Base-by-base conservation (phyloP, 1,140 invertebrate genomes). In the Macrostomum lignano region DNA sequence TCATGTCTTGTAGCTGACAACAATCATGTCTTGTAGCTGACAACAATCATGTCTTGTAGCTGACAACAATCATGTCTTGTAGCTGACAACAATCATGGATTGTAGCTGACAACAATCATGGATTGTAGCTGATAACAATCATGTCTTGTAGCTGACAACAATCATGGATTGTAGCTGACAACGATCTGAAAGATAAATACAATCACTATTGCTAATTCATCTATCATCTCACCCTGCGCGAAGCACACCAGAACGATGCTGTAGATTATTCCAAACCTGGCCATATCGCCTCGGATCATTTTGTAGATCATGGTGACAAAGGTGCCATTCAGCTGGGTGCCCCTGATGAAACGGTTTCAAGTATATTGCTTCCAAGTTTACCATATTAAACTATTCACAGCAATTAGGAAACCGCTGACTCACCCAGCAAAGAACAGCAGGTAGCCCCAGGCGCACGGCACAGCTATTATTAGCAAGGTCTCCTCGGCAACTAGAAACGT, bases 341-440 rank as follows among this genome's bases (percentile, higher is more conserved):
- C 79, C 17, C 84, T 93, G 60, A 31, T 64, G 61, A 17, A 35
- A n/a, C n/a, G n/a, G n/a, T n/a, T n/a, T n/a, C n/a, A n/a, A n/a
- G n/a, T n/a, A n/a, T n/a, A n/a, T n/a, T n/a, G n/a, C n/a, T n/a
- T n/a, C n/a, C n/a, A n/a, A n/a, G n/a, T n/a, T n/a, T n/a, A n/a
- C n/a, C n/a, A n/a, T n/a, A n/a, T n/a, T n/a, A n/a, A n/a, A n/a
- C n/a, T n/a, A n/a, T n/a, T n/a, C n/a, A n/a, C n/a, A n/a, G n/a
- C n/a, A n/a, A 24, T 24, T 24, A 24, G 9, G 13, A 24, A 24
- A 24, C 9, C 23, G 23, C 19, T 28, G 15, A 9, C 9, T 9
- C 62, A 93, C 82, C 84, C 82, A 21, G 84, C 86, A 61, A 94
- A 96, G 55, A 94, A 94, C 69, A 96, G 84, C 1, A 94, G 65